A percentile compares a stretch with the other conserved stretches of the same genome.
Conservation (phyloP, 2,797 vertebrate species). For the Acipenser oxyrinchus region DNA sequence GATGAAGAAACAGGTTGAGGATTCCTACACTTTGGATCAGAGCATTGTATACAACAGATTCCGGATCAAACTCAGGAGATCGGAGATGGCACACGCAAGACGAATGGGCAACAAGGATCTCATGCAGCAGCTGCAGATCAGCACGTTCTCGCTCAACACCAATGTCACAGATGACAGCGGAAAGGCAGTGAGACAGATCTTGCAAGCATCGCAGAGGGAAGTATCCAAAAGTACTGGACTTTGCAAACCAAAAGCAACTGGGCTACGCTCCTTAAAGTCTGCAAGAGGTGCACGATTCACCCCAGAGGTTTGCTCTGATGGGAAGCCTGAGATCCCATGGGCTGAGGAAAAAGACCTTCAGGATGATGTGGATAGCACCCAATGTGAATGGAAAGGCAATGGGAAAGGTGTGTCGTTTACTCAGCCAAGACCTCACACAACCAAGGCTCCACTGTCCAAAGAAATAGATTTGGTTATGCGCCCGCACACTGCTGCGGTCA, state of each 20-base stretch:
- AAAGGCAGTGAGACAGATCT: conserved; percentile 11
- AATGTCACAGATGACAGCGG: not conserved
- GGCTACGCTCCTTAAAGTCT: not conserved
- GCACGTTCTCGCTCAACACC: not conserved
- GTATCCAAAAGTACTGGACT: not conserved
- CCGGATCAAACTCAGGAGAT: conserved; percentile 20
- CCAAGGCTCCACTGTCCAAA: not conserved
- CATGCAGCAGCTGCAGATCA: conserved; percentile 18
- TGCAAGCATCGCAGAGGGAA: conserved; percentile 1
- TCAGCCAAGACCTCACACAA: not conserved
- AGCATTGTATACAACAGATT: conserved; percentile 32
- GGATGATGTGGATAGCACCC: not conserved
- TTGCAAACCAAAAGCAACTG: not conserved
- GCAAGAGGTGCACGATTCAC: not conserved
- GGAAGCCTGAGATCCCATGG: not conserved
- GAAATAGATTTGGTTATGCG: not conserved
- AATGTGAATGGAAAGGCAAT: not conserved
- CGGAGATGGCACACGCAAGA: conserved; percentile 24
- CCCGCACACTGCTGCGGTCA: not conserved
- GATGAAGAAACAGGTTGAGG: conserved; percentile 30
- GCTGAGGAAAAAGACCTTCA: not conserved
- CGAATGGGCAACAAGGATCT: conserved; percentile 11
- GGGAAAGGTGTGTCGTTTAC: not conserved
- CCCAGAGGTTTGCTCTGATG: not conserved
- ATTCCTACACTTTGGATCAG: conserved; percentile 26